Evolutionary conservation across 2,113 vertebrate species (phyloP).

Genomic region (Oncorhynchus nerka): DNA sequence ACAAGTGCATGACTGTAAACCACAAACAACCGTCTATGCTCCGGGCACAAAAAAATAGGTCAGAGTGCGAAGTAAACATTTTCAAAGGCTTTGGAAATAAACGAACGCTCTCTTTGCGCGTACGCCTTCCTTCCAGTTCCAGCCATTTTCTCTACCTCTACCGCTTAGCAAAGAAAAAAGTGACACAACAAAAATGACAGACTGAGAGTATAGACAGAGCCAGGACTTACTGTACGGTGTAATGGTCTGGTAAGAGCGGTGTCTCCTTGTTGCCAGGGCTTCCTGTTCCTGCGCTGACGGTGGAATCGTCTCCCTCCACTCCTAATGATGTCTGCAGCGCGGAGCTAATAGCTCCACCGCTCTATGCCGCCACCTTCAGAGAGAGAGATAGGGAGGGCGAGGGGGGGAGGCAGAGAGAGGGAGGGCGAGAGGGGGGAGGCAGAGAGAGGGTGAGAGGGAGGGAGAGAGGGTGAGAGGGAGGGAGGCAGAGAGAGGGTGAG

Average conservation of each 20-base stretch:
- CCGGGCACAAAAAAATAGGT: slow-evolving; percentile 53
- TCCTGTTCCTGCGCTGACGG: slow-evolving; percentile 82
- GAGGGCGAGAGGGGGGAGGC: not conserved
- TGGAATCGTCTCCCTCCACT: slow-evolving; percentile 82
- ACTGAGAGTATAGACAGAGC: slow-evolving; percentile 36
- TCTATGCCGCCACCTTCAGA: slow-evolving; percentile 63
- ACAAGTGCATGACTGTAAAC: slow-evolving; percentile 36
- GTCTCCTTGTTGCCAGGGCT: slow-evolving; percentile 75
- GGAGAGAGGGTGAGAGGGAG: too few species aligned
- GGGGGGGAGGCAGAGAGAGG: too few species aligned
- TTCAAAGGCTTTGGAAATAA: slow-evolving; percentile 41
- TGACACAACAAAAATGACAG: slow-evolving; percentile 1
- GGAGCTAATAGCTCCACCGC: slow-evolving; percentile 67
- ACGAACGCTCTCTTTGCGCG: slow-evolving; percentile 56
- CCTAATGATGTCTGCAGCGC: slow-evolving; percentile 88
- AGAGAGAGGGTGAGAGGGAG: not conserved
- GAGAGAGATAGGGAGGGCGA: not conserved
- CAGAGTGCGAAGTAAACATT: slow-evolving; percentile 62
- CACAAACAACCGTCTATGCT: not conserved
- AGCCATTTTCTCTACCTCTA: slow-evolving; percentile 59
- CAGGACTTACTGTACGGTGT: slow-evolving; percentile 88
- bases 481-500: too few species aligned
- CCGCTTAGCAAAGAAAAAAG: slow-evolving; percentile 1
- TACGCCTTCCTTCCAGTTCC: slow-evolving; percentile 47
- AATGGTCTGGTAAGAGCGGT: slow-evolving; percentile 74